These are phyloP conservation scores for Belonocnema kinseyi DNA, from an alignment of 1,140 invertebrate genomes.

Conservation along the genomic window DNA sequence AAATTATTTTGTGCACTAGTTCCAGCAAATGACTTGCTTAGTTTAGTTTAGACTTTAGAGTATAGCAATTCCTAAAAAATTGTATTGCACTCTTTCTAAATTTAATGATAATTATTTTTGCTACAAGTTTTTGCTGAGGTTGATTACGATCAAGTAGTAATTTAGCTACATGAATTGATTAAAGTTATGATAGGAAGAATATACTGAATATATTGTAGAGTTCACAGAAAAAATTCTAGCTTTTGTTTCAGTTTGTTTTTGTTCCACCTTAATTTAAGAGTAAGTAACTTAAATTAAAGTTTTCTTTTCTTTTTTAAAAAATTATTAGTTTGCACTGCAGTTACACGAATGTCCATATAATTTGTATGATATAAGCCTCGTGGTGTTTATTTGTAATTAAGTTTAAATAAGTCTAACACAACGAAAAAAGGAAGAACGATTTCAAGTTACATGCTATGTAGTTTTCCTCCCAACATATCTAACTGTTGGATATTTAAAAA, in stretches of 20 bases:
- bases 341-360: not conserved
- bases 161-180: constrained; percentile 6
- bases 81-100: not conserved
- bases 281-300: too few species aligned
- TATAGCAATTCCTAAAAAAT: not conserved
- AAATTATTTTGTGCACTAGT: not conserved
- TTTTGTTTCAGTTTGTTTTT: too few species aligned
- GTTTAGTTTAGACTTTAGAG: not conserved
- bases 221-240: too few species aligned
- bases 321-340: not conserved
- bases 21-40: not conserved
- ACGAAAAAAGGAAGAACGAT: not conserved
- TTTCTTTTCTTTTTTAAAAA: not conserved
- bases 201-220: too few species aligned
- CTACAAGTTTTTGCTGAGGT: not conserved
- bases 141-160: not conserved
- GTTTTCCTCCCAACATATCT: not conserved
- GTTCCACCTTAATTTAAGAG: too few species aligned
- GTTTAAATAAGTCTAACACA: not conserved
- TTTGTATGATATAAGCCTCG: not conserved
- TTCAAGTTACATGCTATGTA: not conserved
- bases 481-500: not conserved
- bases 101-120: constrained; percentile 11
- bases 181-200: not conserved
- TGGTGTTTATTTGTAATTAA: not conserved